Base-by-base conservation (phyloP, 2,888 invertebrate species). In the Sesia bembeciformis region DNA sequence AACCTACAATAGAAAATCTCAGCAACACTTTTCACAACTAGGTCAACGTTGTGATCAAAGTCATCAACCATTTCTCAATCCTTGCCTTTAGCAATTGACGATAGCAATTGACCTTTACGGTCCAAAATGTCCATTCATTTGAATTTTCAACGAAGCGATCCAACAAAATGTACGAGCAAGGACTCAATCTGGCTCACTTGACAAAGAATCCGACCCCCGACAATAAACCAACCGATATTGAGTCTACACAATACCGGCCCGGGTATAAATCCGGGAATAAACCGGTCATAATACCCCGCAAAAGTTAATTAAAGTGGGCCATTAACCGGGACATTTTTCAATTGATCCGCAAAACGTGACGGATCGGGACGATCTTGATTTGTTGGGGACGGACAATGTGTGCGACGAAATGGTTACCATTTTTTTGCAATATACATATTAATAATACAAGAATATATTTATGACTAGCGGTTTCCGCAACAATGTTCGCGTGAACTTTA, bases 161-260 rank as follows among this genome's bases (percentile, higher is more conserved):
- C 50, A 39, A 38, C 50, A 50, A 38, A 50, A 50, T 50, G 50
- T 50, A 7, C 42, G 5, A 42, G 38, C 50, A 50, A 8, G 39
- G 39, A 50, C 38, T 50, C 50, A 50, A 60, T 62, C 61, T 56
- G 53, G 41, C 53, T 57, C 70, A 74, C 76, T 80, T 64, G 62
- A 79, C 74, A 77, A 76, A 76, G 76, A 74, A 62, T 68, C 58
- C 58, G 59, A 64, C 68, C 52, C 38, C 40, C 49, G 68, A 76
- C 78, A 81, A 83, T 84, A 83, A 83, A 78, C 73, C 77, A 67
- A 66, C 76, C 77, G 76, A 84, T 84, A 84, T 84, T 84, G 80
- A 80, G 72, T 75, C 76, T 68, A 70, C 74, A 84, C 84, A 85
- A 84, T 82, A 71, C 74, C 70, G 68, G 67, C 64, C 66, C 66